These are phyloP conservation scores for Microvelia longipes DNA, from an alignment of 1,140 invertebrate species.

Conservation along the genomic window DNA sequence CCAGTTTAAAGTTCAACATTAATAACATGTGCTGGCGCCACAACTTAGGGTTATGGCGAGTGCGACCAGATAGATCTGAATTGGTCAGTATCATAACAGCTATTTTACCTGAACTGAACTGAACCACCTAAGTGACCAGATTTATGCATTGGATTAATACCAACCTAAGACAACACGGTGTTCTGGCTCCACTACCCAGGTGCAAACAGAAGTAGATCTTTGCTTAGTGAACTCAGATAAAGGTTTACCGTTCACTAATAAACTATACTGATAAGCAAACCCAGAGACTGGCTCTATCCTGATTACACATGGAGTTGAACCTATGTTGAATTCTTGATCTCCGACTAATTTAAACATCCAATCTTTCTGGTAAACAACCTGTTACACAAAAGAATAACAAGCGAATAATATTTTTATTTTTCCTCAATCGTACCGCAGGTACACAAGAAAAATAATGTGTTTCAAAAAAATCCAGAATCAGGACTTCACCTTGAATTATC, in stretches of 20 bases:
- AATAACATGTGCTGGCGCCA: no score
- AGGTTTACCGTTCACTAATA: constrained; percentile 58
- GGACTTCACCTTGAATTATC: no score
- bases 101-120: no score
- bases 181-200: constrained; percentile 38
- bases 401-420: background rate
- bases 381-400: constrained; percentile 38
- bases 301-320: constrained; percentile 32
- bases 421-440: background rate
- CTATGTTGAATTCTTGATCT: constrained; percentile 38
- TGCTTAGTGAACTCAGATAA: constrained; percentile 62
- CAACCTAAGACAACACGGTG: constrained; percentile 57
- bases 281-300: constrained; percentile 56
- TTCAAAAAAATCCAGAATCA: no score
- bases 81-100: no score
- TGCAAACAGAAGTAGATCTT: constrained; percentile 49
- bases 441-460: no score
- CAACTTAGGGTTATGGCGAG: no score
- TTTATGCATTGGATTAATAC: no score
- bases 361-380: constrained; percentile 60
- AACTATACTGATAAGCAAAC: constrained; percentile 62
- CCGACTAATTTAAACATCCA: constrained; percentile 85
- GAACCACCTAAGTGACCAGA: no score
- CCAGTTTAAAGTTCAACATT: no score
- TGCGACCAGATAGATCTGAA: no score